These are phyloP conservation scores for Hippasteria phrygiana DNA, from an alignment of 53 echinoderm and acorn worm genomes.

Conservation along the genomic window DNA sequence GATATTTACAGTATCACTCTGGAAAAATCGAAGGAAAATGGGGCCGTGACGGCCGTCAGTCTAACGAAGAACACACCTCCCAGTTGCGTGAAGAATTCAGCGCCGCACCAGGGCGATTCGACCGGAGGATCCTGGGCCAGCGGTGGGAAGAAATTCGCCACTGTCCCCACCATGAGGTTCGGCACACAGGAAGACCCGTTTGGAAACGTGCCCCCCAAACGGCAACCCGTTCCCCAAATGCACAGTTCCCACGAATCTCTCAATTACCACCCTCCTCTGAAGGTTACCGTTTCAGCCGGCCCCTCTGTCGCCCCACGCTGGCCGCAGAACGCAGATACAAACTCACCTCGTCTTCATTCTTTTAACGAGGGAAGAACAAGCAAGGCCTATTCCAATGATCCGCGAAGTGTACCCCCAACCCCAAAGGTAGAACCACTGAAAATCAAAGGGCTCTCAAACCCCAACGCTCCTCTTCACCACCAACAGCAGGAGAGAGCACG, in stretches of 20 bases:
- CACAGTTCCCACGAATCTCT: constrained; percentile 53
- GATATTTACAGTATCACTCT: constrained; percentile 86
- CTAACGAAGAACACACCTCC: constrained; percentile 69
- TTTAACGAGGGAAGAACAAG: constrained; percentile 6
- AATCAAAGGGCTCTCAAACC: constrained; percentile 16
- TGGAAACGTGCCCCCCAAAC: neutral
- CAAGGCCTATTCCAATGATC: no score
- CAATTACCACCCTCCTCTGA: constrained; percentile 18
- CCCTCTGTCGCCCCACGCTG: constrained; percentile 18
- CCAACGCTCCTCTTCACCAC: constrained; percentile 52
- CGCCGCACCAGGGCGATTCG: neutral
- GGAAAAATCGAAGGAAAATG: constrained; percentile 81
- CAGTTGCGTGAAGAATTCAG: neutral
- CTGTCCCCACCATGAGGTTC: constrained; percentile 36
- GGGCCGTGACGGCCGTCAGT: constrained; percentile 87
- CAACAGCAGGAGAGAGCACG: constrained; percentile 62
- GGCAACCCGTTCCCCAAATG: constrained; percentile 45
- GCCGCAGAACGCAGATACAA: neutral
- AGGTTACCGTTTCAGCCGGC: constrained; percentile 21
- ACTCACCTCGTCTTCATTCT: constrained; percentile 3
- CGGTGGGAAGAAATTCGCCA: constrained; percentile 57
- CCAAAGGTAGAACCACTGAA: neutral
- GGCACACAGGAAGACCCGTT: constrained; percentile 12
- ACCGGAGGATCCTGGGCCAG: neutral
- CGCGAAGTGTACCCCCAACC: neutral